phyloP scores from a whole-genome alignment of 1,140 invertebrate genomes.

The Bombus sylvicola region DNA sequence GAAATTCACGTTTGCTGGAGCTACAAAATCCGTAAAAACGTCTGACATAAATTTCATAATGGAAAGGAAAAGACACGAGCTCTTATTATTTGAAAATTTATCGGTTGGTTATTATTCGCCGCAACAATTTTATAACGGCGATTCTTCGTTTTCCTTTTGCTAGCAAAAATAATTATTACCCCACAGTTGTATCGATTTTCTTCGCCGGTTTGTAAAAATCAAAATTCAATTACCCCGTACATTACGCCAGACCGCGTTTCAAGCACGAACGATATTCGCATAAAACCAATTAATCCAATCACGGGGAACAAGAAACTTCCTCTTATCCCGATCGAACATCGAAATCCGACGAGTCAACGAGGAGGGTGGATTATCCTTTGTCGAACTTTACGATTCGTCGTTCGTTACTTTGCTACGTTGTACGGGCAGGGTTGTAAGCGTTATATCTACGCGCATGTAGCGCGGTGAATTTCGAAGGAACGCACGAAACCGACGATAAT shows the following conservation, averaged over 20 bases:
- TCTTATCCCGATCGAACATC: background rate
- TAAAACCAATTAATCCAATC: background rate
- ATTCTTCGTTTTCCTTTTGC: no score
- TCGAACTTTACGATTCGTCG: slow-evolving; percentile 13
- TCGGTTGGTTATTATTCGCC: no score
- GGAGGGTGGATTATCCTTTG: background rate
- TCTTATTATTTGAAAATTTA: no score
- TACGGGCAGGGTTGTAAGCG: background rate
- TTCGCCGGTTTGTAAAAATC: background rate
- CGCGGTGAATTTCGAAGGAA: slow-evolving; percentile 60
- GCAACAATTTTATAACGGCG: no score
- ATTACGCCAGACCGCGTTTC: background rate
- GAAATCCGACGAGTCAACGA: background rate
- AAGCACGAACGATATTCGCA: background rate
- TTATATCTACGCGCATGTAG: slow-evolving; percentile 38
- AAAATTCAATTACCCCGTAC: background rate
- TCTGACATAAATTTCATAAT: no score
- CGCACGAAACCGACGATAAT: slow-evolving; percentile 62
- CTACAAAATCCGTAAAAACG: no score
- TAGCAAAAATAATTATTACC: background rate
- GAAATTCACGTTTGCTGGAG: no score
- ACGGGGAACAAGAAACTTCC: background rate
- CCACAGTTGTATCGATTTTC: no score
- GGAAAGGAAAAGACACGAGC: no score
- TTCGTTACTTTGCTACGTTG: slow-evolving; percentile 3